Base-by-base conservation (phyloP, 2,797 vertebrate genomes). In the Scyliorhinus canicula region DNA sequence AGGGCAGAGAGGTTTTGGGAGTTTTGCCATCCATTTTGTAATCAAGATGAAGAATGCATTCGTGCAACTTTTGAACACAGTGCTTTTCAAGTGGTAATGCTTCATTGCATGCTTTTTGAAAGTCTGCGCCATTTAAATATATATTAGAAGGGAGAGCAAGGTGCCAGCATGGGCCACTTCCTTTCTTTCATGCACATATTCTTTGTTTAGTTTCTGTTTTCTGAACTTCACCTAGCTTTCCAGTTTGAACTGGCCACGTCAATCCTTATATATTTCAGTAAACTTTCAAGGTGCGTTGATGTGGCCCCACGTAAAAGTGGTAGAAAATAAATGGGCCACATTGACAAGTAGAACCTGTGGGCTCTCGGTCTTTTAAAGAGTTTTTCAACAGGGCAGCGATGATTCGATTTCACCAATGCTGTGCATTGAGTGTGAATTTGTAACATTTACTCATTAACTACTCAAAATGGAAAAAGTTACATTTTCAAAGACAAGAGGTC, bases 401-500 rank as follows among this genome's bases (percentile, higher is more conserved):
- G 9, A 65, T 24, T 44, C 6, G 12, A n/a, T 57, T n/a, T 65
- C 65, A 91, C 21, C 11, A 65, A 14, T 44, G 85, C 52, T 88
- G 52, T 57, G 9, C 7, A 19, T 31, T 57, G 40, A 47, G 3
- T 40, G 60, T 28, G 57, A 44, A 44, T 65, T 82, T 40, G 60
- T 91, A 40, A 91, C 60, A 63, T 60, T 4, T n/a, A 35, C 16
- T 57, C n/a, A 11, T 8, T 60, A 90, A 19, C 57, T 40, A 1
- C 5, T 91, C 35, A 60, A 7, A 63, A 63, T 90, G 86, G 86
- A 40, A n/a, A 60, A 40, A 35, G 85, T 88, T 19, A 60, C 5
- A 57, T 16, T 50, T 28, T 14, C 4, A 96, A 97, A 97, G 96
- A 97, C 97, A 60, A 8, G 14, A 60, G 14, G 57, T 9, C 57